Conservation (phyloP, 2,113 vertebrate genomes). For the Bombycilla garrulus region DNA sequence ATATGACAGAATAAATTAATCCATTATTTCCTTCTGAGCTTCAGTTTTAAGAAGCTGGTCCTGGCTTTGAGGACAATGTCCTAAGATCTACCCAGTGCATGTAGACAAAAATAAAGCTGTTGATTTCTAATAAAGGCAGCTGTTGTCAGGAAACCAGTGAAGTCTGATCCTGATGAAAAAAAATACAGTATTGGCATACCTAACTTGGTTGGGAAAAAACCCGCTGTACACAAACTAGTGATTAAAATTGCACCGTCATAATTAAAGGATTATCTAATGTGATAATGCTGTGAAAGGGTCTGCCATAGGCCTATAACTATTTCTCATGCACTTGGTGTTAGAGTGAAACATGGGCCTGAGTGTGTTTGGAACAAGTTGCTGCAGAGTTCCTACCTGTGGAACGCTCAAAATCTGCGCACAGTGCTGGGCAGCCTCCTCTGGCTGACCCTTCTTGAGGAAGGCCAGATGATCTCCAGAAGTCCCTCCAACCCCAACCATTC, state of each 20-base stretch:
- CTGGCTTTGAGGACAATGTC: not conserved
- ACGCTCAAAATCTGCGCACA: not conserved
- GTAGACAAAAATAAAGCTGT: not conserved
- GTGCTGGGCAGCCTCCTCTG: not conserved
- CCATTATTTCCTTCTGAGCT: not conserved
- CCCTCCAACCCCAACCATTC: not conserved
- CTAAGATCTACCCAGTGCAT: not conserved
- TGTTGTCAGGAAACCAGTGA: not conserved
- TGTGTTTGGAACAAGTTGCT: not conserved
- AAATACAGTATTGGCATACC: not conserved
- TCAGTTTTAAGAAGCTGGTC: not conserved
- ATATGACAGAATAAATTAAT: not conserved
- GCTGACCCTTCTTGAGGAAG: not conserved
- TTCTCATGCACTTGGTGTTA: not conserved
- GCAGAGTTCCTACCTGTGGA: not conserved
- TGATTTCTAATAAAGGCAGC: not conserved
- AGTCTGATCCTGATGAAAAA: not conserved
- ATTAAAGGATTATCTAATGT: not conserved
- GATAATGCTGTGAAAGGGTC: not conserved
- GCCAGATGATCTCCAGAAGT: not conserved
- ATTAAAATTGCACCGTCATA: not conserved
- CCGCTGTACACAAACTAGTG: not conserved
- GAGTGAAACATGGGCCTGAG: not conserved
- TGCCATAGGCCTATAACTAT: not conserved
- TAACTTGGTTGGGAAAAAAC: not conserved